Percentiles rank a stretch among this genome's conserved stretches.
Conservation (phyloP, 2,888 invertebrate species). For the Capitulum mitella region DNA sequence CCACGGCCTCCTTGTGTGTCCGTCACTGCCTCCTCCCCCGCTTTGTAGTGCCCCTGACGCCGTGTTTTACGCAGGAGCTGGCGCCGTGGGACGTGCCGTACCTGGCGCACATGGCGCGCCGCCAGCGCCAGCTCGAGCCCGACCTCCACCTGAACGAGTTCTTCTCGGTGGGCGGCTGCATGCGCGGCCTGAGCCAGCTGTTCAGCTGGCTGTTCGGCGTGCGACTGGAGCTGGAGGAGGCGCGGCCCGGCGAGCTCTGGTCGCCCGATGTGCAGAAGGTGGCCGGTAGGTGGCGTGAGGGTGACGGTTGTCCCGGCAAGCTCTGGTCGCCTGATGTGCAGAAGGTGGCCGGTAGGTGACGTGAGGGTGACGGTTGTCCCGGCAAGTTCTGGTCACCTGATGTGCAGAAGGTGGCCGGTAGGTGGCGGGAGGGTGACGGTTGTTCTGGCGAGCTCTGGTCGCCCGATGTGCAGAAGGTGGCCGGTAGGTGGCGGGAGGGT, state of each 20-base stretch:
- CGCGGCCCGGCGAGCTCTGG: slow-evolving; percentile 78
- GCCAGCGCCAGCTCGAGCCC: background rate
- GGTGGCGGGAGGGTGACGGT: slow-evolving; percentile 54
- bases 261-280: slow-evolving; percentile 81
- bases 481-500: no score
- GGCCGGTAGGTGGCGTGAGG: slow-evolving; percentile 51
- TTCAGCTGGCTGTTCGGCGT: slow-evolving; percentile 77
- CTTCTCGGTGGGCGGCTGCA: slow-evolving; percentile 87
- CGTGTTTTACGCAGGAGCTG: slow-evolving; percentile 36
- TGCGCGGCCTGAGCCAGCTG: slow-evolving; percentile 93
- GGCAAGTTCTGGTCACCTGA: slow-evolving; percentile 86
- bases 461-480: no score
- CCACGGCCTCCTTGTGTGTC: no score
- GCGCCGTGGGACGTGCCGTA: slow-evolving; percentile 81
- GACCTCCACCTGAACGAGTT: slow-evolving; percentile 57
- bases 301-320: slow-evolving; percentile 68
- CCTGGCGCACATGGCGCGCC: slow-evolving; percentile 59
- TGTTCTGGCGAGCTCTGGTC: no score
- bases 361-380: slow-evolving; percentile 59
- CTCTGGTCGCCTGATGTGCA: slow-evolving; percentile 84
- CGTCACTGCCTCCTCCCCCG: no score
- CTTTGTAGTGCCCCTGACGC: background rate
- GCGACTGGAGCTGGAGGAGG: slow-evolving; percentile 61
- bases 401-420: slow-evolving; percentile 77
- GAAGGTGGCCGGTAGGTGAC: slow-evolving; percentile 73